phyloP scores from a whole-genome alignment of 1,140 invertebrate species.

The Sinella curviseta region DNA sequence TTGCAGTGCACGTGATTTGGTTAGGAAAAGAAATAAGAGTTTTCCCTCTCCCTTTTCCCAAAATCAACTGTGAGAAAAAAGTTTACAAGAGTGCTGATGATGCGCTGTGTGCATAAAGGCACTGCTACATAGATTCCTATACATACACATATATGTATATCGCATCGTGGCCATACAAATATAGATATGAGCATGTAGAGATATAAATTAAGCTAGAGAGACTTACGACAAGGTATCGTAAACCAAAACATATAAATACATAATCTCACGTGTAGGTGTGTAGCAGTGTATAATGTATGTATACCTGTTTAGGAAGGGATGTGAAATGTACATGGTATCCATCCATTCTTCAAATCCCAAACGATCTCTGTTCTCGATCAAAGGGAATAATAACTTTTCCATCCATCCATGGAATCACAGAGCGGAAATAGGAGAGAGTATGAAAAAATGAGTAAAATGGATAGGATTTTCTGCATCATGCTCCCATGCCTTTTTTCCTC shows the following conservation, averaged over 20 bases:
- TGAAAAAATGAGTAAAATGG: not conserved
- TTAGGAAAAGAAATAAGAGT: not conserved
- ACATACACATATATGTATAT: no score
- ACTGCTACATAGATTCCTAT: no score
- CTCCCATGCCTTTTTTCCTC: not conserved
- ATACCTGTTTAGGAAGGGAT: not conserved
- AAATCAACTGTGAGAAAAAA: not conserved
- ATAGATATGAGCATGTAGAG: no score
- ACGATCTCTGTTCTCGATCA: not conserved
- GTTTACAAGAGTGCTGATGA: not conserved
- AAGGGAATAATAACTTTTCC: not conserved
- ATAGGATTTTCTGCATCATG: not conserved
- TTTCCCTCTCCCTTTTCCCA: not conserved
- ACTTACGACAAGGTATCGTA: no score
- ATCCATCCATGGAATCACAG: not conserved
- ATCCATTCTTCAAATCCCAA: not conserved
- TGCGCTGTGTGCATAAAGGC: no score
- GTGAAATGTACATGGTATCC: not conserved
- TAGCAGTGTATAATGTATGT: not conserved
- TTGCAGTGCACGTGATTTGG: constrained; percentile 18
- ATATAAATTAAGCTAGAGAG: no score
- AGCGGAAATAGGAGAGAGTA: constrained; percentile 8
- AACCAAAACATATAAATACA: not conserved
- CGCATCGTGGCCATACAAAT: no score
- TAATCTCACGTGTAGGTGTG: not conserved